These are phyloP conservation scores for Strigamia maritima DNA, from an alignment of 2,888 invertebrate species.

Conservation along the genomic window DNA sequence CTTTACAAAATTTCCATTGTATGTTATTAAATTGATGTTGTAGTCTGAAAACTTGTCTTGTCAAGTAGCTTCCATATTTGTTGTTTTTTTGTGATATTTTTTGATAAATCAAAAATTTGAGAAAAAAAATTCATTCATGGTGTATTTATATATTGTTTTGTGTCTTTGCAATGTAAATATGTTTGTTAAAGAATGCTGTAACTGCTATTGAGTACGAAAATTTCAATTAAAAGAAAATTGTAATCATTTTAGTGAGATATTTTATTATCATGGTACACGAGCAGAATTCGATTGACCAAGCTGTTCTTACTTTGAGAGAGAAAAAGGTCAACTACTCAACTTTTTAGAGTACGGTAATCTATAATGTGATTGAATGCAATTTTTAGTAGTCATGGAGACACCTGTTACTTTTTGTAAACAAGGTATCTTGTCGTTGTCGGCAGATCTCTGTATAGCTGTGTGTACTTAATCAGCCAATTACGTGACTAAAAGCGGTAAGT, in stretches of 20 bases:
- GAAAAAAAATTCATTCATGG: constrained; percentile 13
- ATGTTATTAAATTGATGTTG: background rate
- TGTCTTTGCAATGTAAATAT: constrained; percentile 14
- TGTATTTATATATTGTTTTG: background rate
- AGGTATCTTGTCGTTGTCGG: background rate
- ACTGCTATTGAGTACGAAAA: background rate
- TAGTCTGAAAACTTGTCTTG: background rate
- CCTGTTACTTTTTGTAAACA: background rate
- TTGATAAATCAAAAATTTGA: constrained; percentile 15
- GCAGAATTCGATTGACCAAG: too few species aligned
- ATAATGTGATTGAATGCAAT: background rate
- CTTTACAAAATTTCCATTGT: background rate
- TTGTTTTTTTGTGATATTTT: constrained; percentile 28
- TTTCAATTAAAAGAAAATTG: background rate
- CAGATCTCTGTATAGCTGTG: background rate
- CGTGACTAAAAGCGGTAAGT: background rate
- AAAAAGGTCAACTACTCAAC: too few species aligned
- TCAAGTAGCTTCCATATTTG: background rate
- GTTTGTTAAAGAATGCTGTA: constrained; percentile 19
- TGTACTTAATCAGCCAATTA: background rate
- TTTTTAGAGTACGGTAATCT: too few species aligned
- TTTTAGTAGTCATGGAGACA: background rate
- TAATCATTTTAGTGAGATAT: background rate
- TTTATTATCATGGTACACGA: background rate
- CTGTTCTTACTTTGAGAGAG: too few species aligned